Base-by-base conservation (phyloP, 2,113 vertebrate species). In the Columba janthina region DNA sequence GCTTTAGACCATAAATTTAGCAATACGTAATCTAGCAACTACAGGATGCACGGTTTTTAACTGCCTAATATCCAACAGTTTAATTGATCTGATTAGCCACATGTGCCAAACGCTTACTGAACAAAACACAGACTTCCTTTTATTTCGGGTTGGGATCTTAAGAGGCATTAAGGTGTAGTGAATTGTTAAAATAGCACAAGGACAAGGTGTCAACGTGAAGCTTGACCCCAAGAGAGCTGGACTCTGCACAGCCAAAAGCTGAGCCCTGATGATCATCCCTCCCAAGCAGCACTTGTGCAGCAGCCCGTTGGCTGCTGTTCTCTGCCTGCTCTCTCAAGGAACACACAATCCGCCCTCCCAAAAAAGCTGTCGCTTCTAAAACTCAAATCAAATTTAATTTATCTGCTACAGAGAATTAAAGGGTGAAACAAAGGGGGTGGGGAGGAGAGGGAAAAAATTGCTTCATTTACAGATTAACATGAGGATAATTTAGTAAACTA, bases 251-350 rank as follows among this genome's bases (percentile, higher is more conserved):
- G 57, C 36, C 46, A 46, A 48, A 54, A 44, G 46, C 46, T 81
- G 64, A 71, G 80, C 51, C n/a, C 36, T 0, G 0, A 0, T 3
- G 5, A 38, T 3, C n/a, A 79, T 28, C 40, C 18, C n/a, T 85
- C 36, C 50, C 77, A 38, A 26, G 16, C 7, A n/a, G 34, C 5
- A 1, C 50, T 74, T 21, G 46, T 40, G 60, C 34, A 53, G 51
- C 48, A 67, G 69, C 57, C 46, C 5, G 2, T 40, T 26, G 40
- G 48, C 44, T 78, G 79, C 75, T 76, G 20, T 19, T 85, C 50
- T n/a, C 70, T 87, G 64, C 66, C 82, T 46, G 22, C 16, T 13
- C 31, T 40, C 61, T 29, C 2, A 50, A n/a, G 53, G 15, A 54
- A 38, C 20, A 46, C 25, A 29, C 4, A 8, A 6, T 9, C 10